Percentiles rank a stretch among this genome's conserved stretches.
These are phyloP conservation scores for Parelbella ahira DNA, from an alignment of 2,888 invertebrate genomes.

Conservation along the genomic window DNA sequence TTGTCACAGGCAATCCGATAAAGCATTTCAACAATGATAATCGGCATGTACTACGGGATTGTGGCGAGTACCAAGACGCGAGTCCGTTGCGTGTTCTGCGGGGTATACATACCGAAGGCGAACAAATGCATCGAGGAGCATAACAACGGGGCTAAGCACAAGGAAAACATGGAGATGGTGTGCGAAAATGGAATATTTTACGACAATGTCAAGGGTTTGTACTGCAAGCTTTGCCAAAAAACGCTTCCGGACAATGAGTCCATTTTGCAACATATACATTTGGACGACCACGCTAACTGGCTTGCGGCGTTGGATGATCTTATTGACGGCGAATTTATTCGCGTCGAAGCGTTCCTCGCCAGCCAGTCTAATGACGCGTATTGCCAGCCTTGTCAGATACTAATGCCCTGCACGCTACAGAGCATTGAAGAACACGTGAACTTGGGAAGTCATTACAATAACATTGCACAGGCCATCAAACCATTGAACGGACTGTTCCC, in stretches of 20 bases:
- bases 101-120: conserved; percentile 57
- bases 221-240: conserved; percentile 52
- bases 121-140: conserved; percentile 62
- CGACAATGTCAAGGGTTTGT: conserved; percentile 37
- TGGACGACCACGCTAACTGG: conserved; percentile 53
- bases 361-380: conserved; percentile 46
- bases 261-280: conserved; percentile 47
- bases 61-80: conserved; percentile 53
- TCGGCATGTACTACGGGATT: conserved; percentile 48
- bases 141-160: conserved; percentile 54
- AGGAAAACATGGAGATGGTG: conserved; percentile 53
- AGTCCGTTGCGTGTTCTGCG: conserved; percentile 59
- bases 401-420: conserved; percentile 42
- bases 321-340: conserved; percentile 54
- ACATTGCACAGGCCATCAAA: conserved; percentile 44
- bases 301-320: conserved; percentile 53
- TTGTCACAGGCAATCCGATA: too few species aligned
- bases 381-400: conserved; percentile 49
- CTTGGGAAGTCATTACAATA: conserved; percentile 39
- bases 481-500: conserved; percentile 52
- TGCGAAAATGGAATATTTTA: conserved; percentile 50
- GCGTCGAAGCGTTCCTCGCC: conserved; percentile 46
- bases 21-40: conserved; percentile 64
- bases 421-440: conserved; percentile 55
- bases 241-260: conserved; percentile 46